A percentile compares a stretch with the other conserved stretches of the same genome.
phyloP scores from a whole-genome alignment of 1,140 invertebrate genomes.

The Neoseiulus cucumeris region DNA sequence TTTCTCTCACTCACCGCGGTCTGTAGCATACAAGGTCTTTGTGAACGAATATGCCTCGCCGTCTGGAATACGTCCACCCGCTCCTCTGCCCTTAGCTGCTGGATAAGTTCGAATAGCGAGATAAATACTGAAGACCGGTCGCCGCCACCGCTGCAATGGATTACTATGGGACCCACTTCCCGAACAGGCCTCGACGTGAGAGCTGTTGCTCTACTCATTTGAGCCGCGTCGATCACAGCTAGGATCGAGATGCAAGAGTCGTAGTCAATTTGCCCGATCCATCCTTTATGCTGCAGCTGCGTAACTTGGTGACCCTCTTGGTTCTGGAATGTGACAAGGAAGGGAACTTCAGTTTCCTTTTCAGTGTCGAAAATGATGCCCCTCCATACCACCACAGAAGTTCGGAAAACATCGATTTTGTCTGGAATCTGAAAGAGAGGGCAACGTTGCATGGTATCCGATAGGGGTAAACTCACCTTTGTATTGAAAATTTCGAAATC shows the following conservation, averaged over 20 bases:
- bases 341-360: no score
- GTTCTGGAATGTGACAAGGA: conserved; percentile 32
- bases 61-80: conserved; percentile 65
- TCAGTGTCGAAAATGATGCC: no score
- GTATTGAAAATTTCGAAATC: conserved; percentile 60
- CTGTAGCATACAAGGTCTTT: conserved; percentile 56
- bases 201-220: neutral
- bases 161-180: conserved; percentile 14
- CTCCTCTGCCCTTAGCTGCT: conserved; percentile 55
- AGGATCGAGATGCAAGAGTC: conserved; percentile 7
- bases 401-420: no score
- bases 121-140: conserved; percentile 73
- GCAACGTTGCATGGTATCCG: no score
- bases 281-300: conserved; percentile 69
- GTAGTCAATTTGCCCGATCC: conserved; percentile 39
- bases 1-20: conserved; percentile 20
- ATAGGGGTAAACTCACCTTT: conserved; percentile 43
- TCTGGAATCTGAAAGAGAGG: no score
- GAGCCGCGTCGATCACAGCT: conserved; percentile 2
- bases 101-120: conserved; percentile 57
- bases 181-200: neutral
- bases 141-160: conserved; percentile 42
- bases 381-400: no score
- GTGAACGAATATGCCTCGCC: conserved; percentile 56
- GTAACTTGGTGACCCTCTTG: conserved; percentile 48